Evolutionary conservation across 2,113 vertebrate genomes (phyloP).

Genomic region (Nesogale talazaci): DNA sequence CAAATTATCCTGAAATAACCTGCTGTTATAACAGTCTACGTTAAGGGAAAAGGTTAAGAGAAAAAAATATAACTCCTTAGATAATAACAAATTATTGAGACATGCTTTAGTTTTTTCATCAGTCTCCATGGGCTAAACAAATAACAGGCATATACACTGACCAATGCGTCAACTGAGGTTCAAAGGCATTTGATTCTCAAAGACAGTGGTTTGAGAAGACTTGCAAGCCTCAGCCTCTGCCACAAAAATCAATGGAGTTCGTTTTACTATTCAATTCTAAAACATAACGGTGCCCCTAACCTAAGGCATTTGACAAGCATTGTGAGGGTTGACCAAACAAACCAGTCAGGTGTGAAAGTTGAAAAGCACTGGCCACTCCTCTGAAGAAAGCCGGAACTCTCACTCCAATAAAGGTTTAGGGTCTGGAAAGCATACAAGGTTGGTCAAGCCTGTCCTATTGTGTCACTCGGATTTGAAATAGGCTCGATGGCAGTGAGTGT

Average conservation of each 20-base stretch:
- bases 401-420: too few relatives aligned
- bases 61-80: conserved; percentile 33
- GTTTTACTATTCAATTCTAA: conserved; percentile 6
- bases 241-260: neutral
- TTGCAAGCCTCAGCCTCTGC: neutral
- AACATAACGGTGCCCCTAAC: neutral
- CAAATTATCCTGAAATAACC: neutral
- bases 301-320: neutral
- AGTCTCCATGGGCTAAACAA: conserved; percentile 35
- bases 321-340: neutral
- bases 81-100: conserved; percentile 22
- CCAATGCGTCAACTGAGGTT: conserved; percentile 26
- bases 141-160: conserved; percentile 8
- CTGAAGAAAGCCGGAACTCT: too few relatives aligned
- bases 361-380: too few relatives aligned
- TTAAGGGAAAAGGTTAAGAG: conserved; percentile 10
- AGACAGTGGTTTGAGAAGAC: neutral
- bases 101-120: conserved; percentile 58
- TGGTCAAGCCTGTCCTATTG: too few relatives aligned
- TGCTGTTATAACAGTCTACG: neutral
- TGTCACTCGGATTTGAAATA: too few relatives aligned
- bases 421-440: too few relatives aligned
- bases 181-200: neutral
- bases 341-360: too few relatives aligned
- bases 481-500: too few relatives aligned